These are phyloP conservation scores for Emberiza fucata DNA, from an alignment of 2,113 vertebrate genomes.

Conservation along the genomic window DNA sequence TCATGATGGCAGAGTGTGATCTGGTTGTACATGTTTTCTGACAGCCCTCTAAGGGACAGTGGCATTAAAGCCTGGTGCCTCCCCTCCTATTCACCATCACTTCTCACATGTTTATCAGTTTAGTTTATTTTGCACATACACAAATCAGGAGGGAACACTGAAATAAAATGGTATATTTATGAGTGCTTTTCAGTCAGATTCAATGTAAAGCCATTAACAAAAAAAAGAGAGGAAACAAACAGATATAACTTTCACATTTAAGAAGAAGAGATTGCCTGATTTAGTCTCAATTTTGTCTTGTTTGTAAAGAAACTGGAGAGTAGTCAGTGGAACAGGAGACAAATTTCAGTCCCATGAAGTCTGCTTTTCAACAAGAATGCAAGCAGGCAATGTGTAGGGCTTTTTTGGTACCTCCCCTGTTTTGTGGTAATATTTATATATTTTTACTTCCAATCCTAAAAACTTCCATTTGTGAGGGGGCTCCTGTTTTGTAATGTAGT, in stretches of 20 bases:
- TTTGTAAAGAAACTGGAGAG: neutral
- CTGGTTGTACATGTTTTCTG: neutral
- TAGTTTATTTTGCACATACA: neutral
- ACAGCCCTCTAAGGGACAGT: neutral
- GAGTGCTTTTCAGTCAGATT: neutral
- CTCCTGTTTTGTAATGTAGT: rapidly evolving
- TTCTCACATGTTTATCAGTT: neutral
- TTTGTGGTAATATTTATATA: neutral
- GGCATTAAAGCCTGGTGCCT: neutral
- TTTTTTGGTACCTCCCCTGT: neutral
- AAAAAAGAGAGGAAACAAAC: neutral
- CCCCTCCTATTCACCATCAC: neutral
- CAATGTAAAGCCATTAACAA: neutral
- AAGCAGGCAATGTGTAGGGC: neutral
- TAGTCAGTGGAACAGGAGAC: neutral
- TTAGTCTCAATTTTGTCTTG: neutral
- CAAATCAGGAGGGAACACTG: neutral
- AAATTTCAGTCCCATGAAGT: neutral
- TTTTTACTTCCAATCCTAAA: neutral
- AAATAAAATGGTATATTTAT: neutral
- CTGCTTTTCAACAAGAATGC: neutral
- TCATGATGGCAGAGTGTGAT: neutral
- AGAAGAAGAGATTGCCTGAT: neutral
- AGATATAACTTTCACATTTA: neutral
- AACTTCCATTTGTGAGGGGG: neutral